Evolutionary conservation across 2,113 vertebrate genomes (phyloP).

Genomic region (Hiodon tergisus): DNA sequence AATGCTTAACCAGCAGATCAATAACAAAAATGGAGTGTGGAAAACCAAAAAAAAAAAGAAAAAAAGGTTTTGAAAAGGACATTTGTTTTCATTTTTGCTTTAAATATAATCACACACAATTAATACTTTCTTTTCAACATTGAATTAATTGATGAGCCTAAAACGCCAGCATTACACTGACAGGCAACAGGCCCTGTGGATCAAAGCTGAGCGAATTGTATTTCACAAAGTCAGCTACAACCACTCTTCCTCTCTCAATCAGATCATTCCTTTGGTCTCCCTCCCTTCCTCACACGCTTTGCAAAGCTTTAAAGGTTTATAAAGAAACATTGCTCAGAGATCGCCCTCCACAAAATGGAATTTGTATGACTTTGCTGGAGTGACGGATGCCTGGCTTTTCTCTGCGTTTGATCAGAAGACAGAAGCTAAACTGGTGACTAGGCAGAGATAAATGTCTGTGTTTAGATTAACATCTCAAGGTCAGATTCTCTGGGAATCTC

Average conservation of each 20-base stretch:
- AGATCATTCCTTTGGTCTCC: not conserved
- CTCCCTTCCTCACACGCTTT: slow-evolving; percentile 12
- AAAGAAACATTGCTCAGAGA: slow-evolving; percentile 52
- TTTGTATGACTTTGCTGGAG: slow-evolving; percentile 46
- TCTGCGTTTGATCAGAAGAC: slow-evolving; percentile 56
- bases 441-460: slow-evolving; percentile 64
- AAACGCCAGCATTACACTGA: too few species aligned
- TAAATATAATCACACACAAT: too few species aligned
- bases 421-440: slow-evolving; percentile 57
- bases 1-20: too few species aligned
- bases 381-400: slow-evolving; percentile 55
- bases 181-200: not conserved
- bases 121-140: too few species aligned
- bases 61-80: too few species aligned
- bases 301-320: slow-evolving; percentile 49
- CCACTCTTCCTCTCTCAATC: not conserved
- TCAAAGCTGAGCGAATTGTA: not conserved
- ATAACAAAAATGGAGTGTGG: too few species aligned
- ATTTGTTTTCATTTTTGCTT: too few species aligned
- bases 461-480: slow-evolving; percentile 68
- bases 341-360: slow-evolving; percentile 47
- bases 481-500: slow-evolving; percentile 62
- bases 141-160: too few species aligned
- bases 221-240: not conserved
- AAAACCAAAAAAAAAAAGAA: too few species aligned